phyloP scores from a whole-genome alignment of 2,888 invertebrate species.

The Linyphia triangularis region DNA sequence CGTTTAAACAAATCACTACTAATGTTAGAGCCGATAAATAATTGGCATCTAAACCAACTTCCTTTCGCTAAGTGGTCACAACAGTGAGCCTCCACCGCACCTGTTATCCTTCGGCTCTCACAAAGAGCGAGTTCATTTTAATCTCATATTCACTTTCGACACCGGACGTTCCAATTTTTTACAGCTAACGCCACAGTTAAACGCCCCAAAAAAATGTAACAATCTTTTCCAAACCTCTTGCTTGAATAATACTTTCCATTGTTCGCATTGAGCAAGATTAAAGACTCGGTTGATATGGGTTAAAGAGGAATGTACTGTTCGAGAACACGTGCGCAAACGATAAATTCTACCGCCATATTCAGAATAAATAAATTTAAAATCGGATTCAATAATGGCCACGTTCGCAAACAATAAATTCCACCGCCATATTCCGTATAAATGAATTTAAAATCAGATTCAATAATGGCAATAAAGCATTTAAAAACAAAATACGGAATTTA shows the following conservation, averaged over 20 bases:
- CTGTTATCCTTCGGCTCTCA: constrained; percentile 42
- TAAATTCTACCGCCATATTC: background rate
- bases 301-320: constrained; percentile 24
- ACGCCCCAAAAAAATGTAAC: constrained; percentile 42
- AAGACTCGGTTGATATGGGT: constrained; percentile 23
- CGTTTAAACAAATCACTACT: background rate
- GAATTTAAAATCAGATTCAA: too few relatives aligned
- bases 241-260: constrained; percentile 43
- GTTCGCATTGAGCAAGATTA: constrained; percentile 34
- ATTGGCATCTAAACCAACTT: constrained; percentile 1
- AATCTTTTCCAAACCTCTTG: constrained; percentile 12
- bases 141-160: constrained; percentile 51
- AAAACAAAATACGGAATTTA: too few relatives aligned
- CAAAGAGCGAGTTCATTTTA: constrained; percentile 23
- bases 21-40: background rate
- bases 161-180: constrained; percentile 55
- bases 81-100: background rate
- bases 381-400: background rate
- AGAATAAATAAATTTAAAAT: background rate
- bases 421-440: too few relatives aligned
- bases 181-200: background rate
- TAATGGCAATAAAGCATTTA: too few relatives aligned
- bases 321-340: constrained; percentile 6
- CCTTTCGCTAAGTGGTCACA: constrained; percentile 14
- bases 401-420: too few relatives aligned